Evolutionary conservation across 2,888 invertebrate species (phyloP).

Genomic region (Adela reaumurella): DNA sequence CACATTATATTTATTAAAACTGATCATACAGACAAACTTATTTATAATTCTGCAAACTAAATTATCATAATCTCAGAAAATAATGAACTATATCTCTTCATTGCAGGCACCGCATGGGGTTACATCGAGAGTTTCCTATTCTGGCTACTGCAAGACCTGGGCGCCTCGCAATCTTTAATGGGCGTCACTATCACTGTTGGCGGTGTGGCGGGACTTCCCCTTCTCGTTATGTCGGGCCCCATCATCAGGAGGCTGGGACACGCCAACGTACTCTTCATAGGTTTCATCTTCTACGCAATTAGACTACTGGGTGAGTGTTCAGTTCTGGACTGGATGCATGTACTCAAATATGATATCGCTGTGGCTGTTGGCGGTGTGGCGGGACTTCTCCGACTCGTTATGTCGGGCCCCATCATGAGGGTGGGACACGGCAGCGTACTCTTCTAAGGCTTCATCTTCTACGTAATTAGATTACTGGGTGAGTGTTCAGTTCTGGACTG

Average conservation of each 20-base stretch:
- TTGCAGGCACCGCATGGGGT: slow-evolving; percentile 75
- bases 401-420: slow-evolving; percentile 73
- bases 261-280: slow-evolving; percentile 73
- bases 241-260: slow-evolving; percentile 70
- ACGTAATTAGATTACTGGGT: slow-evolving; percentile 69
- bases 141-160: slow-evolving; percentile 75
- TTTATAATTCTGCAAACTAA: too few relatives aligned
- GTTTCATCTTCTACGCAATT: slow-evolving; percentile 72
- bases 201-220: slow-evolving; percentile 70
- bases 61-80: too few relatives aligned
- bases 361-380: slow-evolving; percentile 75
- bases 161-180: slow-evolving; percentile 72
- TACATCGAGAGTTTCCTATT: slow-evolving; percentile 80
- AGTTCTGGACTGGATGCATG: too few relatives aligned
- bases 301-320: slow-evolving; percentile 70
- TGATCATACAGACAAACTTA: too few relatives aligned
- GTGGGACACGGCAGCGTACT: slow-evolving; percentile 75
- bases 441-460: slow-evolving; percentile 73
- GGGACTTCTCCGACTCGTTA: slow-evolving; percentile 69
- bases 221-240: slow-evolving; percentile 72
- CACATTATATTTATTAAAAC: neutral
- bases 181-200: slow-evolving; percentile 78
- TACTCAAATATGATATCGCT: too few relatives aligned
- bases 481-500: too few relatives aligned
- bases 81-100: too few relatives aligned